phyloP scores from a whole-genome alignment of 2,888 invertebrate genomes.

The Scaptomyza flava region DNA sequence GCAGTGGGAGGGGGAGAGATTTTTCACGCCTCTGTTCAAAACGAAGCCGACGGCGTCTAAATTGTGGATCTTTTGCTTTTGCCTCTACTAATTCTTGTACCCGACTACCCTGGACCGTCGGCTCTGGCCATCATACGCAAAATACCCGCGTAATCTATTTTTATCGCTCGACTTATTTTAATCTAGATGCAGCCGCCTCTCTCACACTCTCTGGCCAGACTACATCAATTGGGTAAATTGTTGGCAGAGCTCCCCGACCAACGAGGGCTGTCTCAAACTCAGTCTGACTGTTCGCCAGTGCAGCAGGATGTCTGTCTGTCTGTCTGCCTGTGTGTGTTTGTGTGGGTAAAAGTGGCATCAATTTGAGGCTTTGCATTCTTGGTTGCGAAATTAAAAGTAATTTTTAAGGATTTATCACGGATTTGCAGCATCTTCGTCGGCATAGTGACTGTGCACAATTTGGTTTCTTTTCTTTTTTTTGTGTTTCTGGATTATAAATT shows the following conservation, averaged over 20 bases:
- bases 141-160: constrained; percentile 74
- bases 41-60: constrained; percentile 8
- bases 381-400: constrained; percentile 69
- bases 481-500: constrained; percentile 67
- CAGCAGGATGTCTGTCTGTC: constrained; percentile 19
- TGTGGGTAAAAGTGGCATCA: constrained; percentile 39
- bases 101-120: constrained; percentile 12
- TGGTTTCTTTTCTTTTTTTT: constrained; percentile 12
- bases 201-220: constrained; percentile 14
- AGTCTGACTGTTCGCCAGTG: constrained; percentile 15
- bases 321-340: not conserved
- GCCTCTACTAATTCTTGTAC: constrained; percentile 10
- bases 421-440: constrained; percentile 66
- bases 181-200: constrained; percentile 55
- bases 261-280: constrained; percentile 11
- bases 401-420: constrained; percentile 74
- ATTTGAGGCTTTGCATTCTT: constrained; percentile 60
- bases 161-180: constrained; percentile 74
- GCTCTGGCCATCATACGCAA: constrained; percentile 55
- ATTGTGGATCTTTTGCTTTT: not conserved
- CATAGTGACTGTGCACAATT: constrained; percentile 51
- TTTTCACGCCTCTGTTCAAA: constrained; percentile 62
- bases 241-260: constrained; percentile 1
- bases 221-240: constrained; percentile 38
- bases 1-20: constrained; percentile 25